Evolutionary conservation across 2,797 vertebrate species (phyloP).

Genomic region (Tachyglossus aculeatus): DNA sequence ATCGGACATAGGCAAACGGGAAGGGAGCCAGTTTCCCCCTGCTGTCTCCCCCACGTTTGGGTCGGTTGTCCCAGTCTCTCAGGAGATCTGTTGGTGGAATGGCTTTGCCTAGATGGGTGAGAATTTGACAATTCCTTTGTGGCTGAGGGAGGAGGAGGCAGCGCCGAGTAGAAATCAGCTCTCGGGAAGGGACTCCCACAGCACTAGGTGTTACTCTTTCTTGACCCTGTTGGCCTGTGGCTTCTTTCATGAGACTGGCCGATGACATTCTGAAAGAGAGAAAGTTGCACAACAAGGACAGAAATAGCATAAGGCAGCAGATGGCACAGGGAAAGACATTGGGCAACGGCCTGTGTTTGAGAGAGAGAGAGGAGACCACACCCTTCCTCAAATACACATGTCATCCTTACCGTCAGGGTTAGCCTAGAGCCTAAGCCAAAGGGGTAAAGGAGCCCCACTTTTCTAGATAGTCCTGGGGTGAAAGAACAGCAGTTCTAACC

Average conservation of each 20-base stretch:
- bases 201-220: neutral
- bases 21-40: too few species aligned
- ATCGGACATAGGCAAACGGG: too few species aligned
- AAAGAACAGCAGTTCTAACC: too few species aligned
- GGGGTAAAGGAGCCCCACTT: neutral
- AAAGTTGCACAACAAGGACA: conserved; percentile 60
- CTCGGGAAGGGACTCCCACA: neutral
- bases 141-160: too few species aligned
- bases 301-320: conserved; percentile 53
- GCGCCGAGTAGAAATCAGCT: too few species aligned
- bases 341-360: neutral
- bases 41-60: too few species aligned
- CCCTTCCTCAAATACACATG: too few species aligned
- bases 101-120: too few species aligned
- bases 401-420: neutral
- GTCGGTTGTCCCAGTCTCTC: too few species aligned
- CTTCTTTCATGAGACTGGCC: conserved; percentile 2
- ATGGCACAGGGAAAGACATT: neutral
- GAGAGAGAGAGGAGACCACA: neutral
- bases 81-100: too few species aligned
- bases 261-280: conserved; percentile 28
- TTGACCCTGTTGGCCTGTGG: too few species aligned
- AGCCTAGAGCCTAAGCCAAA: neutral
- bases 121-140: too few species aligned
- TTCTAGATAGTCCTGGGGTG: neutral